Conservation (phyloP, 1,140 invertebrate genomes). For the Popillia japonica region DNA sequence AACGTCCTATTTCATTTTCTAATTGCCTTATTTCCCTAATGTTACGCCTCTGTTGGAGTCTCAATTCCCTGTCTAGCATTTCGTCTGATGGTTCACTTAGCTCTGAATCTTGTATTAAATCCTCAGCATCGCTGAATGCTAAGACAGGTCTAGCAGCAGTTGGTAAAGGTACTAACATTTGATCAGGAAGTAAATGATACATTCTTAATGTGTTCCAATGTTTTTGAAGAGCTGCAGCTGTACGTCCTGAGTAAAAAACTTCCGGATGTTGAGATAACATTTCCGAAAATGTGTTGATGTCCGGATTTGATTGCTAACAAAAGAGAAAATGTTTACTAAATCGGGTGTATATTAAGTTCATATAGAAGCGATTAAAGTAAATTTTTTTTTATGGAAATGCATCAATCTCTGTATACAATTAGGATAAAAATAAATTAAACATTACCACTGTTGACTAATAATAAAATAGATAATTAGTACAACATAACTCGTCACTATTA, state of each 20-base stretch:
- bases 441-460: too few relatives aligned
- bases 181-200: constrained; percentile 91
- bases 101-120: constrained; percentile 85
- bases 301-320: constrained; percentile 53
- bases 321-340: background rate
- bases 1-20: constrained; percentile 87
- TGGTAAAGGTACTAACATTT: constrained; percentile 74
- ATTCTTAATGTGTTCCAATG: constrained; percentile 96
- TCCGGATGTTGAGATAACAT: constrained; percentile 85
- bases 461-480: too few relatives aligned
- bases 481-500: too few relatives aligned
- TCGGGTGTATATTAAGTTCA: background rate
- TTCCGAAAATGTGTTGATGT: constrained; percentile 83
- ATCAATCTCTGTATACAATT: too few relatives aligned
- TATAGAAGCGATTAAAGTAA: background rate
- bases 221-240: constrained; percentile 81
- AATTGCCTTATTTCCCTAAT: constrained; percentile 87
- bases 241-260: constrained; percentile 87
- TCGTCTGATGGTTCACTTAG: constrained; percentile 82
- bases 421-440: too few relatives aligned
- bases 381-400: too few relatives aligned
- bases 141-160: constrained; percentile 69
- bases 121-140: constrained; percentile 93
- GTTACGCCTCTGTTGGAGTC: constrained; percentile 67
- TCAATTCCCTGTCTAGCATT: constrained; percentile 65